These are phyloP conservation scores for Thinocorus orbignyianus DNA, from an alignment of 2,113 vertebrate species.

Conservation along the genomic window DNA sequence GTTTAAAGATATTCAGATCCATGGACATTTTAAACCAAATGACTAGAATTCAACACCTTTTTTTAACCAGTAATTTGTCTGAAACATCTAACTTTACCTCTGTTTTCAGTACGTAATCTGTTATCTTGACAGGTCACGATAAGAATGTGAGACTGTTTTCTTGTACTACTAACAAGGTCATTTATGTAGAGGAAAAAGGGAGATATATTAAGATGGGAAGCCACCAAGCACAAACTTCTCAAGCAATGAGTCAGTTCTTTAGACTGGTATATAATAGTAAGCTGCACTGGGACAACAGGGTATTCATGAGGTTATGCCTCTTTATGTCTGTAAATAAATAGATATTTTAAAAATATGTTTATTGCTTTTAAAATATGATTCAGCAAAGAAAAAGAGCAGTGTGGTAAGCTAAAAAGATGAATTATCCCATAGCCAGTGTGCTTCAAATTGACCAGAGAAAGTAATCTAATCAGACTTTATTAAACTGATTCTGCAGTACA, in stretches of 20 bases:
- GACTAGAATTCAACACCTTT: background rate
- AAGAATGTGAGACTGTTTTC: background rate
- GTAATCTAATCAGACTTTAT: conserved; percentile 76
- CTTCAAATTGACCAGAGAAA: conserved; percentile 69
- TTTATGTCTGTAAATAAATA: conserved; percentile 23
- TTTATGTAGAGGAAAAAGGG: background rate
- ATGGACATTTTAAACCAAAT: background rate
- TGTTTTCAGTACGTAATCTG: background rate
- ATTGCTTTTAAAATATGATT: conserved; percentile 57
- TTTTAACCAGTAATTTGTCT: background rate
- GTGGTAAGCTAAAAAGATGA: conserved; percentile 55
- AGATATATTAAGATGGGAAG: background rate
- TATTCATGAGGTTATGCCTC: background rate
- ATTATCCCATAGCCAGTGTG: conserved; percentile 64
- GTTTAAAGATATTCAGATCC: background rate
- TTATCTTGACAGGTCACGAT: background rate
- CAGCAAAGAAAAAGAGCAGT: conserved; percentile 64
- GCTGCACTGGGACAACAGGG: background rate
- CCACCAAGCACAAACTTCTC: background rate
- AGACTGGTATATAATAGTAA: background rate
- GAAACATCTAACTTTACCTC: background rate
- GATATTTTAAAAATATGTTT: conserved; percentile 54
- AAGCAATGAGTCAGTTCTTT: background rate
- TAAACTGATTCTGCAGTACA: conserved; percentile 67
- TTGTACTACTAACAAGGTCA: background rate